Evolutionary conservation across 2,888 invertebrate species (phyloP), one percentile per base, ranked within the genome.

Genomic region (Eretmocerus hayati): DNA sequence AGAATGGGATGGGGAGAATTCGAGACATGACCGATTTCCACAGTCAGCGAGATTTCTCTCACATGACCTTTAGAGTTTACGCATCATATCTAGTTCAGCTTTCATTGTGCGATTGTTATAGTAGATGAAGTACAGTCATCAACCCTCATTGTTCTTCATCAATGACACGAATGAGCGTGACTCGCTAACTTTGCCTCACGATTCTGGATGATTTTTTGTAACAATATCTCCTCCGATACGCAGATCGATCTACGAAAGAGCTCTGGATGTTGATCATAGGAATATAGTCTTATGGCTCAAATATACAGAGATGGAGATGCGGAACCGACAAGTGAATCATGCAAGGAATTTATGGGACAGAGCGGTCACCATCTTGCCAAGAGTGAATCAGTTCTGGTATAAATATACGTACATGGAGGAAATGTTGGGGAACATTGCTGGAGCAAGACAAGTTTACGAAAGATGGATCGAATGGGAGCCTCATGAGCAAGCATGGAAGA

Each of bases 391-490:
- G 71, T 97, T 97, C 72, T 99, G 99, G 99, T 96, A 97, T 75
- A 99, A 99, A 68, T 99, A 97, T 69, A 92, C 96, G 1, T 99
- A 99, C 65, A 99, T 99, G 97, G 99, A 99, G 69, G 99, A 99
- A 73, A 94, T 96, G 89, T 74, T 99, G 57, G 93, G 91, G 66
- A 95, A 99, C 75, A 84, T 95, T 33, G 90, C 96, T 39, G 95
- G 75, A 26, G 74, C 76, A 19, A 74, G 80, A 5, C 78, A 87
- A 75, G 94, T 97, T 2, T 99, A 99, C 75, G 97, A 99, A 71
- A 81, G 99, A 23, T 99, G 99, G 99, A 99, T 97, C 93, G 95
- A 97, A 74, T 99, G 99, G 99, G 92, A 99, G 72, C 99, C 99
- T 40, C 93, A 96, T 73, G 97, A 99, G 73, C 99, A 99, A 72